phyloP scores from a whole-genome alignment of 2,797 vertebrate species.

The Hydrocynus forskahlii region DNA sequence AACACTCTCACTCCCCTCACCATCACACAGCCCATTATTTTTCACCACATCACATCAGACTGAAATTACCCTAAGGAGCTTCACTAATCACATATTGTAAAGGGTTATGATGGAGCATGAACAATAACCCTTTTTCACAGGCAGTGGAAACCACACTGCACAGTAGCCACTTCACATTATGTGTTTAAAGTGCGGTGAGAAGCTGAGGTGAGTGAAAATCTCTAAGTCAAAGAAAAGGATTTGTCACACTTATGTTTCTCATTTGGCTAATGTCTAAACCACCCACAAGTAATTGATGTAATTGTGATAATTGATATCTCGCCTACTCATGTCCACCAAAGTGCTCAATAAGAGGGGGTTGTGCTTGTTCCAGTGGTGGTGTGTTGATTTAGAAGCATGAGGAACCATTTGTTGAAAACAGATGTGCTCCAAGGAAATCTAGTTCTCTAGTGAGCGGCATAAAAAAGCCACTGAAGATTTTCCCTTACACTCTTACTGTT shows the following conservation, averaged over 20 bases:
- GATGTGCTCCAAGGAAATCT: conserved; percentile 61
- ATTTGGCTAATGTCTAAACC: conserved; percentile 51
- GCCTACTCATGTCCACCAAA: conserved; percentile 36
- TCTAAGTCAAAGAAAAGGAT: conserved; percentile 36
- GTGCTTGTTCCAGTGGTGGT: conserved; percentile 40
- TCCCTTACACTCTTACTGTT: conserved; percentile 41
- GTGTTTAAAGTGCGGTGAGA: conserved; percentile 21
- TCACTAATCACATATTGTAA: conserved; percentile 22
- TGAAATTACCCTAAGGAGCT: conserved; percentile 31
- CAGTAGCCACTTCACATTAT: background rate
- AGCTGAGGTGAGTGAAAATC: conserved; percentile 34
- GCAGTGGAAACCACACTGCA: background rate
- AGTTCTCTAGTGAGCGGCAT: conserved; percentile 29
- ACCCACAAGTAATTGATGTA: conserved; percentile 60
- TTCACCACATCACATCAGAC: conserved; percentile 25
- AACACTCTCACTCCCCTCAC: conserved; percentile 3
- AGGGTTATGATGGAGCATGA: conserved; percentile 20
- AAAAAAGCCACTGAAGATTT: conserved; percentile 24
- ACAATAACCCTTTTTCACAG: background rate
- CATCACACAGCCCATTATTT: conserved; percentile 20
- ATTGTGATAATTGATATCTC: conserved; percentile 62
- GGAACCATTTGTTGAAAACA: conserved; percentile 57
- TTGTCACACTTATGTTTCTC: conserved; percentile 55
- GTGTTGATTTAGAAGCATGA: conserved; percentile 50
- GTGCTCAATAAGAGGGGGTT: conserved; percentile 18